Evolutionary conservation across 2,113 vertebrate species (phyloP).

Genomic region (Heteronetta atricapilla): DNA sequence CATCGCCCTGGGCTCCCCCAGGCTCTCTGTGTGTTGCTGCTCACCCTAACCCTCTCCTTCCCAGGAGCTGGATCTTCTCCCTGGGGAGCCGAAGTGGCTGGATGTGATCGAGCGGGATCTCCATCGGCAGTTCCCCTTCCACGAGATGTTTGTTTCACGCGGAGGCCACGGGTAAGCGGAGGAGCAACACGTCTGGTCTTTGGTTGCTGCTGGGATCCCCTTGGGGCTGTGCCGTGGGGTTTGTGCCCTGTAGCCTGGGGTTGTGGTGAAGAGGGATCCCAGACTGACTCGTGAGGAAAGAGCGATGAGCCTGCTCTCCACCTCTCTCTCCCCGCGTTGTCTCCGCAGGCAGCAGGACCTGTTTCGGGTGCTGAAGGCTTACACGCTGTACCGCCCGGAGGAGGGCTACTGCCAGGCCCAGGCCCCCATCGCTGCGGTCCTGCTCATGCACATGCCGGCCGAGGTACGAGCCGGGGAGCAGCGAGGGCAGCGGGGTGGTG

Average conservation of each 20-base stretch:
- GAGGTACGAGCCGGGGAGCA: constrained; percentile 79
- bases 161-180: constrained; percentile 91
- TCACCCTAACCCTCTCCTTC: not conserved
- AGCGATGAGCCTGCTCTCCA: not conserved
- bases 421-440: constrained; percentile 93
- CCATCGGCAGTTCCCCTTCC: constrained; percentile 97
- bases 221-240: accelerated
- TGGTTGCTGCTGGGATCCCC: accelerated
- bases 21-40: accelerated
- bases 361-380: constrained; percentile 96
- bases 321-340: not conserved
- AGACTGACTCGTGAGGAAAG: accelerated
- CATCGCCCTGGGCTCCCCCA: accelerated
- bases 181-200: not conserved
- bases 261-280: not conserved
- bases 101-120: constrained; percentile 97
- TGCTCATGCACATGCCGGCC: constrained; percentile 99
- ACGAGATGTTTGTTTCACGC: constrained; percentile 97
- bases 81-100: constrained; percentile 94
- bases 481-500: accelerated
- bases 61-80: constrained; percentile 89
- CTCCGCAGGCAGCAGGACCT: constrained; percentile 90
- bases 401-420: constrained; percentile 99
- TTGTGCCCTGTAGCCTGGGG: accelerated
- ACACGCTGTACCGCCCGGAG: constrained; percentile 92